phyloP scores from a whole-genome alignment of 2,888 invertebrate genomes.

The Cataglyphis altisquamis region DNA sequence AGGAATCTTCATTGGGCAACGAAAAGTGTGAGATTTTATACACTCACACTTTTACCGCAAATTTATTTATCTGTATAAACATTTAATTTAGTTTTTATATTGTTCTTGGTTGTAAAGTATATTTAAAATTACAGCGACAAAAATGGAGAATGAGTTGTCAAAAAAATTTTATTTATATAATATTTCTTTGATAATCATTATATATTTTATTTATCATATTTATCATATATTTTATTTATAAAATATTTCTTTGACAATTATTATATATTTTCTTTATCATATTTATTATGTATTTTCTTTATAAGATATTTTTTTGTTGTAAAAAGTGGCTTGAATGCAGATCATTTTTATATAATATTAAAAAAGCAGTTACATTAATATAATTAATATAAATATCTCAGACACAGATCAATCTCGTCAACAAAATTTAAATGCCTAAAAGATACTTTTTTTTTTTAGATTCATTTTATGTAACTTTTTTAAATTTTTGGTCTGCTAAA shows the following conservation, averaged over 20 bases:
- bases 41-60: conserved; percentile 18
- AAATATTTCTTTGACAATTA: no score
- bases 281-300: no score
- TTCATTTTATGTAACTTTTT: background rate
- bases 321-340: background rate
- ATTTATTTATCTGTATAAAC: conserved; percentile 20
- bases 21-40: conserved; percentile 29
- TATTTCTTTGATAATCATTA: no score
- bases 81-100: background rate
- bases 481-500: background rate
- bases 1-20: conserved; percentile 36
- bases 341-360: background rate
- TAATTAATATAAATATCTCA: no score
- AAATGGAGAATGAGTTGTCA: background rate
- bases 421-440: background rate
- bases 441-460: background rate
- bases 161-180: background rate
- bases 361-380: background rate
- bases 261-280: no score
- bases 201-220: no score
- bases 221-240: no score
- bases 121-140: background rate
- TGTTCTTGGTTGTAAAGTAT: background rate
- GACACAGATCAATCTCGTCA: background rate
- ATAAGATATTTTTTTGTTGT: background rate